Percentiles rank a stretch among this genome's conserved stretches.
Evolutionary conservation across 2,113 vertebrate genomes (phyloP).

Genomic region (Pomatostomus ruficeps): DNA sequence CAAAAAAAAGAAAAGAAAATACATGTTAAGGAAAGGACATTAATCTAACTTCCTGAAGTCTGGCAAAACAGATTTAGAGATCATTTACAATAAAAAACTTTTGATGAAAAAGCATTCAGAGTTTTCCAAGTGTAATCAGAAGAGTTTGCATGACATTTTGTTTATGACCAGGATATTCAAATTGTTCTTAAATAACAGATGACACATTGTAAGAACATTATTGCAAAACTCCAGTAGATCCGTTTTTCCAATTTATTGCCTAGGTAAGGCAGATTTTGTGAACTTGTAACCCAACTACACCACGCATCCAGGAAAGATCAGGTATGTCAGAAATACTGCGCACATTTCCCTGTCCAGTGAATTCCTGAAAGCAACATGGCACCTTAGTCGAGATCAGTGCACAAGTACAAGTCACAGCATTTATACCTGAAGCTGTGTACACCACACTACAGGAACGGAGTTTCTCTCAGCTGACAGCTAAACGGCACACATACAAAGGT

Average conservation of each 20-base stretch:
- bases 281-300: neutral
- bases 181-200: neutral
- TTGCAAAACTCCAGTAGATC: neutral
- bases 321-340: neutral
- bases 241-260: neutral
- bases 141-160: neutral
- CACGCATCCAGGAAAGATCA: neutral
- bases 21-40: neutral
- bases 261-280: neutral
- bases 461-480: neutral
- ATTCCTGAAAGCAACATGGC: neutral
- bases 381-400: neutral
- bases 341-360: neutral
- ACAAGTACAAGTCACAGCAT: neutral
- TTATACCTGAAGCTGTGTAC: neutral
- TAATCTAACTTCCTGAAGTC: neutral
- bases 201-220: neutral
- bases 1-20: neutral
- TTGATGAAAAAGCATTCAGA: neutral
- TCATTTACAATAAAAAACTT: neutral
- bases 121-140: neutral
- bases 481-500: neutral
- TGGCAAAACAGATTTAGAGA: neutral
- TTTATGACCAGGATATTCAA: neutral
- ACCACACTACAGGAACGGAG: neutral